phyloP scores from a whole-genome alignment of 2,113 vertebrate genomes.

The Pipa parva region DNA sequence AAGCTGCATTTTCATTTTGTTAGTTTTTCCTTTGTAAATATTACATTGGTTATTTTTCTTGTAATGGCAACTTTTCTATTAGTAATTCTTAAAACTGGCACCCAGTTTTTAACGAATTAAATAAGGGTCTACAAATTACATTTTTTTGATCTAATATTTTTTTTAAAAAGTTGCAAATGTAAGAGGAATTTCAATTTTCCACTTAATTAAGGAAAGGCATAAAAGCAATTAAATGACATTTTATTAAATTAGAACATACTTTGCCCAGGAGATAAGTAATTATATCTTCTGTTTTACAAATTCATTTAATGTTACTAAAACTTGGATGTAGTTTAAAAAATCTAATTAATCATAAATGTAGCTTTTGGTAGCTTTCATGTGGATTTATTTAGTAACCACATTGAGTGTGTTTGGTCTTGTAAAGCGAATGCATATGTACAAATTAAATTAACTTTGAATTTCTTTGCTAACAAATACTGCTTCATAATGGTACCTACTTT shows the following conservation, averaged over 20 bases:
- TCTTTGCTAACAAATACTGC: no score
- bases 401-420: no score
- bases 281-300: slow-evolving; percentile 52
- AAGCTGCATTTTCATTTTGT: slow-evolving; percentile 6
- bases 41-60: slow-evolving; percentile 3
- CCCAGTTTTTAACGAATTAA: slow-evolving; percentile 3
- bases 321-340: slow-evolving; percentile 54
- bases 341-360: slow-evolving; percentile 58
- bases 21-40: slow-evolving; percentile 18
- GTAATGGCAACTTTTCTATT: slow-evolving; percentile 23
- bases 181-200: slow-evolving; percentile 49
- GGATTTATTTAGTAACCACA: no score
- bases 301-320: slow-evolving; percentile 55
- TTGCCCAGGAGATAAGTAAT: slow-evolving; percentile 62
- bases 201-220: slow-evolving; percentile 54
- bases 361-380: no score
- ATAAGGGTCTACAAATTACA: slow-evolving; percentile 9
- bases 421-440: no score
- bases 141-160: slow-evolving; percentile 51
- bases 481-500: no score
- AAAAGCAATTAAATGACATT: slow-evolving; percentile 51
- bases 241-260: slow-evolving; percentile 55
- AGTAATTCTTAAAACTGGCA: slow-evolving; percentile 27
- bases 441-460: no score
- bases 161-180: slow-evolving; percentile 46